Conservation (phyloP, 2,888 invertebrate genomes). For the Tetrapedia diversipes region DNA sequence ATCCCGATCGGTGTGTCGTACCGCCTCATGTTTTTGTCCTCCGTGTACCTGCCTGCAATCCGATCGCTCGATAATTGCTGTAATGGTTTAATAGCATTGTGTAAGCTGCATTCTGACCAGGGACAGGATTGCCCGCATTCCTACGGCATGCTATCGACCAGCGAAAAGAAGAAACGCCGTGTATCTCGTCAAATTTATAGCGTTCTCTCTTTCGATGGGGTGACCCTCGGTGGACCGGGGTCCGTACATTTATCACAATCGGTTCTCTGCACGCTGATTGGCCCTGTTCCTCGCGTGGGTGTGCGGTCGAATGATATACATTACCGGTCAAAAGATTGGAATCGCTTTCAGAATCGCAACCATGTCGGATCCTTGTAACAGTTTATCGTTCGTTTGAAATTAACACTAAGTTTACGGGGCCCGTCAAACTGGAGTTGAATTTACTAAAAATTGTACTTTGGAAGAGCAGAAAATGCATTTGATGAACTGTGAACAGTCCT, state of each 20-base stretch:
- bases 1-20: neutral
- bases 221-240: slow-evolving; percentile 52
- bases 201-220: slow-evolving; percentile 12
- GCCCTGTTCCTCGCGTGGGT: slow-evolving; percentile 52
- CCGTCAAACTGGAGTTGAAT: no score
- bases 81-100: slow-evolving; percentile 34
- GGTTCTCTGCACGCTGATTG: slow-evolving; percentile 53
- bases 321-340: no score
- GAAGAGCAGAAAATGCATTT: no score
- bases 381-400: no score
- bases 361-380: no score
- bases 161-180: slow-evolving; percentile 37
- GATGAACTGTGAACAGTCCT: no score
- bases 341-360: no score
- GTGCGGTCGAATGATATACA: slow-evolving; percentile 50
- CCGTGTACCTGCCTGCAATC: slow-evolving; percentile 2
- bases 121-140: slow-evolving; percentile 47
- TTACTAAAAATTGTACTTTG: no score
- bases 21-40: neutral
- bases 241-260: slow-evolving; percentile 64
- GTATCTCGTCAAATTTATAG: slow-evolving; percentile 60
- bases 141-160: slow-evolving; percentile 16
- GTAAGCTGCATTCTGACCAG: slow-evolving; percentile 26
- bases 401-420: no score
- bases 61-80: slow-evolving; percentile 21